Percentiles rank a stretch among this genome's conserved stretches.
Conservation (phyloP, 1,140 invertebrate species). For the Papilio xuthus region DNA sequence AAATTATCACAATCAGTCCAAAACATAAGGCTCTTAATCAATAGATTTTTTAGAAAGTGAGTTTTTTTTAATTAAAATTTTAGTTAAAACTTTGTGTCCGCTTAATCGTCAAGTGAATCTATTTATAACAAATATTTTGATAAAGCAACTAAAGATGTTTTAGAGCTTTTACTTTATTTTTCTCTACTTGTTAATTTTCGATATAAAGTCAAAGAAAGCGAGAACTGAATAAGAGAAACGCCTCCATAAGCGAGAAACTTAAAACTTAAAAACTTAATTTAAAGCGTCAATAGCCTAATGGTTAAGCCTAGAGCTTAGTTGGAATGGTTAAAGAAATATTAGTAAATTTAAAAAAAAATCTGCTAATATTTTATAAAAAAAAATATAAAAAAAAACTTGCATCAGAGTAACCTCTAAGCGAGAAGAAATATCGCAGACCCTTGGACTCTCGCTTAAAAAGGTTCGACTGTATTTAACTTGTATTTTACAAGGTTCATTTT, state of each 20-base stretch:
- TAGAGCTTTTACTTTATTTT: background rate
- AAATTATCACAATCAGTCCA: background rate
- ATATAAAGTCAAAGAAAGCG: too few relatives aligned
- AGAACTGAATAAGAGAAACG: too few relatives aligned
- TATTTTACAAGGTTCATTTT: background rate
- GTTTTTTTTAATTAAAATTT: slow-evolving; percentile 47
- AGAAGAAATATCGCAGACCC: too few relatives aligned
- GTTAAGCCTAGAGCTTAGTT: too few relatives aligned
- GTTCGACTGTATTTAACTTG: background rate
- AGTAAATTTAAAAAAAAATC: too few relatives aligned
- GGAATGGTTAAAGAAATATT: too few relatives aligned
- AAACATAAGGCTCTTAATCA: background rate
- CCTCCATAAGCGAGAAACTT: too few relatives aligned
- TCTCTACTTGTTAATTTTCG: background rate
- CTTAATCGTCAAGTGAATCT: slow-evolving; percentile 67
- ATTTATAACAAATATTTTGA: background rate
- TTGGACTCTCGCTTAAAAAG: background rate
- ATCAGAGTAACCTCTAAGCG: too few relatives aligned
- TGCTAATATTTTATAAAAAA: too few relatives aligned
- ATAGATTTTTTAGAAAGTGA: slow-evolving; percentile 32
- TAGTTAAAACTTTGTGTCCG: slow-evolving; percentile 60
- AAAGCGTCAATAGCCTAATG: too few relatives aligned
- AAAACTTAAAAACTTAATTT: too few relatives aligned
- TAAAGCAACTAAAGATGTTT: slow-evolving; percentile 12
- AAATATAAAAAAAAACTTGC: too few relatives aligned